Base-by-base conservation (phyloP, 2,113 vertebrate species). In the Cromileptes altivelis region DNA sequence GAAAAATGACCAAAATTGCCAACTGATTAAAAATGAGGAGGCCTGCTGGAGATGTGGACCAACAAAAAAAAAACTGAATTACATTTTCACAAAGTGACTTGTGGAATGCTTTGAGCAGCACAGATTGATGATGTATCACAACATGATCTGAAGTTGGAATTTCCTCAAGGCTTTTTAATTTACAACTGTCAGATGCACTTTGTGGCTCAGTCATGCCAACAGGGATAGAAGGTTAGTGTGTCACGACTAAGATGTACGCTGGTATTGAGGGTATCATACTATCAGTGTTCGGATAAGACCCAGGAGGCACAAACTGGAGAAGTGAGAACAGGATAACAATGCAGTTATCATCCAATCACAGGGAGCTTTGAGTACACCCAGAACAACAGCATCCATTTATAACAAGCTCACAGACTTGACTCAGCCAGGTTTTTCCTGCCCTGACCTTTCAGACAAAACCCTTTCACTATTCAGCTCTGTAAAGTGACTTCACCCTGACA, bases 311-410 rank as follows among this genome's bases (percentile, higher is more conserved):
- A 73, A 30, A 30, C 67, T n/a, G 25, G n/a, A 70, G 37, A 52
- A 25, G 55, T 19, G 62, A 76, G 60, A 57, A 55, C 18, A 18
- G 17, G 13, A 72, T 19, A 75, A 70, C 64, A 77, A 68, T 61
- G 37, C 23, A 23, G 68, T 42, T 79, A 71, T 82, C 67, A 64
- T 27, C 57, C 71, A 73, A 77, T 79, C 53, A 73, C 70, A 69
- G 27, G 27, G 6, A 60, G 8, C 58, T 64, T 30, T 79, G 50
- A 65, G 65, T 70, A 40, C 58, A 2, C 60, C 37, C 37, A 40
- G 74, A 88, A 89, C 74, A 85, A 87, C 69, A 75, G 60, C 57
- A 61, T 75, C 75, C 63, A 76, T 73, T 91, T 85, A 87, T 79
- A 11, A 76, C 60, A 47, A 55, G 70, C 68, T 64, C 68, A 68